Conservation (phyloP, 2,113 vertebrate genomes). For the Eleginops maclovinus region DNA sequence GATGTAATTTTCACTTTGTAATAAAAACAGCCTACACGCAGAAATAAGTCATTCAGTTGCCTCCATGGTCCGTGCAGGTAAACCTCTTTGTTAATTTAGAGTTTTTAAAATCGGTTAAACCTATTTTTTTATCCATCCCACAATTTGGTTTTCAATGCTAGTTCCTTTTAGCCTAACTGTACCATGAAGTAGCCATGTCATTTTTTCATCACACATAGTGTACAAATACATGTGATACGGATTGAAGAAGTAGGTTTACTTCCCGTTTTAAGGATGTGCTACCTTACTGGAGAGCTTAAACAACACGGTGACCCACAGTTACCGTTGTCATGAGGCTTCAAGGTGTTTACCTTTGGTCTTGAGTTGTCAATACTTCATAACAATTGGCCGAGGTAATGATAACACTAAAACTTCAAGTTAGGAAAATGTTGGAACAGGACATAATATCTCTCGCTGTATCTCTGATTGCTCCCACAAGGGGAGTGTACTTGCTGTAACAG, state of each 20-base stretch:
- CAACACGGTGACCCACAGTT: neutral
- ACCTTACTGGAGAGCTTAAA: neutral
- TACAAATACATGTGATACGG: neutral
- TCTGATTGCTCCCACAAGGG: conserved; percentile 52
- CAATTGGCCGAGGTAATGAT: neutral
- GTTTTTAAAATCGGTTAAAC: no score
- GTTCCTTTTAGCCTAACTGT: no score
- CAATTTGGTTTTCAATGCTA: no score
- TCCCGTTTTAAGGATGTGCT: no score
- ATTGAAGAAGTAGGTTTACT: neutral
- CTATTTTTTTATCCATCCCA: no score
- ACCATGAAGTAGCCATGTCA: neutral
- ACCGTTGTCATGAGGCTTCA: neutral
- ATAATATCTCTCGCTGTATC: conserved; percentile 23
- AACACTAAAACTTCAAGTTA: conserved; percentile 4
- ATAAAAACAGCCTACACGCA: neutral
- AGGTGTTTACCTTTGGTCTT: neutral
- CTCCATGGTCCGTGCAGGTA: no score
- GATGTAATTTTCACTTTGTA: neutral
- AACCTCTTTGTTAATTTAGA: no score
- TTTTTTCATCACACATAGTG: neutral
- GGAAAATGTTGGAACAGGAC: conserved; percentile 23
- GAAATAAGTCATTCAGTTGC: no score
- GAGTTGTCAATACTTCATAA: neutral
- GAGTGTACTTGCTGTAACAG: conserved; percentile 46